These are phyloP conservation scores for Mya arenaria DNA, from an alignment of 1,140 invertebrate genomes.

Conservation along the genomic window DNA sequence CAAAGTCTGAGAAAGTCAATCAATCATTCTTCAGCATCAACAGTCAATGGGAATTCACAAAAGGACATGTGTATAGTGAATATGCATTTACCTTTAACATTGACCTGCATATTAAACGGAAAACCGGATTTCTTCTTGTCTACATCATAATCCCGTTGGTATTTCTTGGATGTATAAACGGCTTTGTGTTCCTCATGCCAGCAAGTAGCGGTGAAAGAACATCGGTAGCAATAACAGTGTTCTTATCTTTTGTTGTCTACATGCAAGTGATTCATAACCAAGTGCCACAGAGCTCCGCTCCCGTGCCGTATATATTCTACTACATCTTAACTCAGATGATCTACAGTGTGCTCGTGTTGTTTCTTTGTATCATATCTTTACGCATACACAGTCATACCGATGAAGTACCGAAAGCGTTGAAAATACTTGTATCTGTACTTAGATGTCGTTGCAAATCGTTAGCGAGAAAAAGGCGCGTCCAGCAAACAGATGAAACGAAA, in stretches of 20 bases:
- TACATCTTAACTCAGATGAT: conserved; percentile 21
- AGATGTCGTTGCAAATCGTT: too few relatives aligned
- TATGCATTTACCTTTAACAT: not conserved
- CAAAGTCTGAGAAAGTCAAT: not conserved
- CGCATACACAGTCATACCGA: conserved; percentile 7
- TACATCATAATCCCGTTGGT: conserved; percentile 84
- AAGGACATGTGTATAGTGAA: not conserved
- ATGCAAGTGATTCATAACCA: conserved; percentile 84
- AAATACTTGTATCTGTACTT: too few relatives aligned
- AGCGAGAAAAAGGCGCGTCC: too few relatives aligned
- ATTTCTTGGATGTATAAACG: conserved; percentile 83
- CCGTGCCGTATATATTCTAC: conserved; percentile 75
- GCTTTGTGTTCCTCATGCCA: conserved; percentile 84
- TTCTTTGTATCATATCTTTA: conserved; percentile 18
- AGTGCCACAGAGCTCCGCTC: conserved; percentile 84
- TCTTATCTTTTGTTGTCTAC: conserved; percentile 84
- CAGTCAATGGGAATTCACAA: conserved; percentile 16
- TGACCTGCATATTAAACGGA: not conserved
- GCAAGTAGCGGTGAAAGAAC: conserved; percentile 84
- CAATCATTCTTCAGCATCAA: not conserved
- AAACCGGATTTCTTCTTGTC: conserved; percentile 80
- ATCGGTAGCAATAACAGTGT: conserved; percentile 83
- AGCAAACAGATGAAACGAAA: too few relatives aligned
- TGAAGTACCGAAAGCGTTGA: not conserved
- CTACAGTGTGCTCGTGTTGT: conserved; percentile 9